A percentile compares a stretch with the other conserved stretches of the same genome.
These are phyloP conservation scores for Hyperoodon ampullatus DNA, from an alignment of 2,113 vertebrate species.

Conservation along the genomic window DNA sequence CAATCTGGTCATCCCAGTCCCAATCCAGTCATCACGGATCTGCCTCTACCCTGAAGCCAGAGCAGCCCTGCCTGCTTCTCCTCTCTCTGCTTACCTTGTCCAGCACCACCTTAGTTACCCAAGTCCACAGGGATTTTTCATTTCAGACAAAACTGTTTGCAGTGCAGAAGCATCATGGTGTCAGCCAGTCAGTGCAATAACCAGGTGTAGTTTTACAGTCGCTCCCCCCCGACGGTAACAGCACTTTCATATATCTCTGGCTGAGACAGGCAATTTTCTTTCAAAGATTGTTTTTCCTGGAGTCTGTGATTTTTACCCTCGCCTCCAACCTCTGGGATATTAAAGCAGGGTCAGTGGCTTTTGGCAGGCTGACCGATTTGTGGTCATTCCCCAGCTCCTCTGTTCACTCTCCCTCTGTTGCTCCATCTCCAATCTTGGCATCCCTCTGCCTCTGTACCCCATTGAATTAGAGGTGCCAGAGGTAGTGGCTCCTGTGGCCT, in stretches of 20 bases:
- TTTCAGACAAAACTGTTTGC: constrained; percentile 65
- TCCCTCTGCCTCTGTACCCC: background rate
- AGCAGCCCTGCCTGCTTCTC: background rate
- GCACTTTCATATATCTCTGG: constrained; percentile 81
- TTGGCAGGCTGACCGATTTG: constrained; percentile 78
- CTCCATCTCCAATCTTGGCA: background rate
- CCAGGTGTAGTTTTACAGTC: constrained; percentile 79
- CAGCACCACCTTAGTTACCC: background rate
- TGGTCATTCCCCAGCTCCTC: constrained; percentile 54
- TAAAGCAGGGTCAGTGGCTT: constrained; percentile 78
- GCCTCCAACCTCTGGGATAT: constrained; percentile 82
- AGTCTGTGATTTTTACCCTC: constrained; percentile 80
- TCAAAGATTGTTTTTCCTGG: constrained; percentile 84
- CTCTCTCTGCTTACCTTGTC: background rate
- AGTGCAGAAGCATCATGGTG: constrained; percentile 62
- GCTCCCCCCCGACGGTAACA: constrained; percentile 60
- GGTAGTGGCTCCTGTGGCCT: background rate
- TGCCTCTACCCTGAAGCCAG: background rate
- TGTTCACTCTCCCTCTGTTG: constrained; percentile 34
- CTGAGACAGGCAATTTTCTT: constrained; percentile 83
- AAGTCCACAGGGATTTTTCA: constrained; percentile 64
- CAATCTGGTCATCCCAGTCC: background rate
- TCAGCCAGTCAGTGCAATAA: constrained; percentile 74
- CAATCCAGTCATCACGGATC: background rate
- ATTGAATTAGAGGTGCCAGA: background rate